Evolutionary conservation across 2,113 vertebrate species (phyloP), one percentile per base, ranked within the genome.

Genomic region (Noctilio leporinus): DNA sequence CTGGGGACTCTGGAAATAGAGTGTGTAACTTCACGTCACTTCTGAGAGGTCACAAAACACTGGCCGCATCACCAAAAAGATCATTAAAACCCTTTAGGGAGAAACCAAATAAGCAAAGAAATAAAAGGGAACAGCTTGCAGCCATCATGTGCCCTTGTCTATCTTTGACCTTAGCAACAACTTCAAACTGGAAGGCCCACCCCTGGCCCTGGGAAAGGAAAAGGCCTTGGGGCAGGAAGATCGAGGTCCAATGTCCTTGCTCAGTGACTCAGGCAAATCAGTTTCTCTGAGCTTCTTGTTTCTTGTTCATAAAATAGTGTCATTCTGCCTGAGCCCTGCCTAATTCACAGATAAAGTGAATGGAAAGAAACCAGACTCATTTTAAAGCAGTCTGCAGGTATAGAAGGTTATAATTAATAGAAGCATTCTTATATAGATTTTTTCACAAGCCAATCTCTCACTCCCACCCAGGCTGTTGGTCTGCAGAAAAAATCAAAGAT

Each of bases 121-220:
- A 28, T 1, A 22, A 30, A 45, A 82, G 51, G 1, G 8, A 6
- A 38, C 2, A 5, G 26, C 49, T n/a, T 33, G 3, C 0, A 2
- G 53, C 40, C 15, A 24, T 24, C 15, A 11, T 0, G 14, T 43
- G 24, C 26, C 6, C 10, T 28, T 10, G 6, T 35, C 43, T 59
- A 17, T 45, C 55, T 47, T 14, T 19, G 17, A 86, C 35, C 26
- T 91, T 9, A n/a, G 30, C 14, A 35, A 53, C 65, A 80, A 67
- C 7, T 38, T 67, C 57, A 85, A 82, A n/a, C 19, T 45, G 65
- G 16, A 28, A 72, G 10, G n/a, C 12, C 28, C 17, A 33, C 10
- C 30, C 2, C 0, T 7, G 26, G 12, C 7, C 47, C 47, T 0
- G 0, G 6, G 10, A 33, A 92, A 14, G 49, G 17, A 49, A 24